These are phyloP conservation scores for Phaetusa simplex DNA, from an alignment of 2,113 vertebrate genomes.

Conservation along the genomic window DNA sequence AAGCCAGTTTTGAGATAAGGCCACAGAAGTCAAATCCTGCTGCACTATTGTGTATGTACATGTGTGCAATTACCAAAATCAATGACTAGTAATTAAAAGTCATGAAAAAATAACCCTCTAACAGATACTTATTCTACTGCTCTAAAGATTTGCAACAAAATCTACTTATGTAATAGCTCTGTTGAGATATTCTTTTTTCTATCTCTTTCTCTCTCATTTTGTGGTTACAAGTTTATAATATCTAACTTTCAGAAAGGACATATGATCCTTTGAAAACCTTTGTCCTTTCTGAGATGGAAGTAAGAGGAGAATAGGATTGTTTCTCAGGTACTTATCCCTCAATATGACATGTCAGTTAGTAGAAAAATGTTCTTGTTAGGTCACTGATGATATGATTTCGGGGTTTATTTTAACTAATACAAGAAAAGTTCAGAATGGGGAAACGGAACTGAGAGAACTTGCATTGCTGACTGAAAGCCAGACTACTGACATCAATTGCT, in stretches of 20 bases:
- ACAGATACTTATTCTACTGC: neutral
- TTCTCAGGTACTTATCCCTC: neutral
- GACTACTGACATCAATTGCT: neutral
- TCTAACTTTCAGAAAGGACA: neutral
- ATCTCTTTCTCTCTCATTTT: neutral
- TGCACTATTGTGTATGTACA: neutral
- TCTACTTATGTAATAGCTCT: neutral
- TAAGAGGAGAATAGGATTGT: neutral
- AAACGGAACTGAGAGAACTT: neutral
- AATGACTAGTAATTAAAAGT: constrained; percentile 31
- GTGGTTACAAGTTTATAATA: neutral
- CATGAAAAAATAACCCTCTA: neutral
- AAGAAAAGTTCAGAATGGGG: neutral
- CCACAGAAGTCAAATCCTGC: neutral
- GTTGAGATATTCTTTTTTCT: neutral
- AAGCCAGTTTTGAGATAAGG: neutral
- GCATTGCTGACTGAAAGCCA: neutral
- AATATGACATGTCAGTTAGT: neutral
- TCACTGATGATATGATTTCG: neutral
- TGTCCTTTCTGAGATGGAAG: neutral
- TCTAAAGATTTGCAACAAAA: neutral
- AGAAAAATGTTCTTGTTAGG: neutral
- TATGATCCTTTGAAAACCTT: neutral
- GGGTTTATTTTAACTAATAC: neutral
- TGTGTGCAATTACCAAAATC: neutral